Percentiles rank a stretch among this genome's conserved stretches.
phyloP scores from a whole-genome alignment of 2,888 invertebrate genomes.

The Noctua fimbriata region DNA sequence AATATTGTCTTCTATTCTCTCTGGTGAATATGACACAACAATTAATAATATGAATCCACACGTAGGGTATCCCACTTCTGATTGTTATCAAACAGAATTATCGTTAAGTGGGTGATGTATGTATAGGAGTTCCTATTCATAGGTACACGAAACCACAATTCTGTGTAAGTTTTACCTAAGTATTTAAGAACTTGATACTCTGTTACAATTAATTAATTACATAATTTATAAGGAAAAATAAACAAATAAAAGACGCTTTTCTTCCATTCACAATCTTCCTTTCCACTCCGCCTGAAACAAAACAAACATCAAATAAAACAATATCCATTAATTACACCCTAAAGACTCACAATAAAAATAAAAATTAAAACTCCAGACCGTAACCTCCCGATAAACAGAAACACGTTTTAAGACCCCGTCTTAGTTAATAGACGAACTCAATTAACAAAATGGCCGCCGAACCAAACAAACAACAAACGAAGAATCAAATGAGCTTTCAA shows the following conservation, averaged over 20 bases:
- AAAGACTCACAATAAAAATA: conserved; percentile 36
- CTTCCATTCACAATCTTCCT: neutral
- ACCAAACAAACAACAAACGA: conserved; percentile 52
- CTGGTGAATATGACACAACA: neutral
- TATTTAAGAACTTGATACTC: neutral
- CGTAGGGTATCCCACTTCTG: neutral
- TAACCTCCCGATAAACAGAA: conserved; percentile 52
- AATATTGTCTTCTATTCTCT: neutral
- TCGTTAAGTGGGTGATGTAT: neutral
- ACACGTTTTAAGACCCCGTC: conserved; percentile 47
- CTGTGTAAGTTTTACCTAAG: neutral
- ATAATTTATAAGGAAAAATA: neutral
- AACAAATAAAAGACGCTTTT: neutral
- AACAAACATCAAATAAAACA: conserved; percentile 35
- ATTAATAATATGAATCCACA: neutral
- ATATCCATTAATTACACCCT: conserved; percentile 36
- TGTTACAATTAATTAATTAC: neutral
- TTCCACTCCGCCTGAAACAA: conserved; percentile 8
- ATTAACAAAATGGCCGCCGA: conserved; percentile 54
- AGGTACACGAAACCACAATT: neutral
- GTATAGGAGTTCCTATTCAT: neutral
- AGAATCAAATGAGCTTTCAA: conserved; percentile 55
- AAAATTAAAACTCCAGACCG: conserved; percentile 48
- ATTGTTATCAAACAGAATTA: neutral
- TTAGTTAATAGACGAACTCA: conserved; percentile 56